Percentiles rank a stretch among this genome's conserved stretches.
phyloP scores from a whole-genome alignment of 2,888 invertebrate species.

The Timema podura region DNA sequence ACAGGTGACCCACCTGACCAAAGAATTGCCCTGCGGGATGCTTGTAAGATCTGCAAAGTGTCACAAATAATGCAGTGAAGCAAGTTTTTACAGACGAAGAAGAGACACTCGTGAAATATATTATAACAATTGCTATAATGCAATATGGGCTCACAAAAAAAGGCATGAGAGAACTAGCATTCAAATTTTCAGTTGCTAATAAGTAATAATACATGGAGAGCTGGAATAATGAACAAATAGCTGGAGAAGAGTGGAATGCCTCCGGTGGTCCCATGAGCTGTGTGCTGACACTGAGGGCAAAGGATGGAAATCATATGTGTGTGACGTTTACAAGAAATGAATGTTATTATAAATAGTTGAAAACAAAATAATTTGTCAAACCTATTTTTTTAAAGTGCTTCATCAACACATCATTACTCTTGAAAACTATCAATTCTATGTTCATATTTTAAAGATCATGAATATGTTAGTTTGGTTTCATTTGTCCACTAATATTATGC shows the following conservation, averaged over 20 bases:
- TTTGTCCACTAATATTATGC: too few species aligned
- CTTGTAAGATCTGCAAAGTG: neutral
- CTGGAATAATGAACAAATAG: neutral
- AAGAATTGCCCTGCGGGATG: neutral
- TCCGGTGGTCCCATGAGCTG: neutral
- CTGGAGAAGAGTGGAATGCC: slow-evolving; percentile 11
- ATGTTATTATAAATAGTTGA: too few species aligned
- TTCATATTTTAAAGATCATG: too few species aligned
- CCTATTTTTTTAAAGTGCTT: too few species aligned
- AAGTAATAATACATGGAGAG: neutral
- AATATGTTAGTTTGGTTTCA: too few species aligned
- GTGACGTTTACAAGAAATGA: too few species aligned
- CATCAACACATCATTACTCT: too few species aligned
- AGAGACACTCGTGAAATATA: neutral
- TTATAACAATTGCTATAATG: neutral
- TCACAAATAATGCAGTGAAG: neutral
- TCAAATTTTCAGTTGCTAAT: neutral
- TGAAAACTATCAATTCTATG: too few species aligned
- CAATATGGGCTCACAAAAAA: neutral
- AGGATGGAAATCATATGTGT: too few species aligned
- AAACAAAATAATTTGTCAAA: too few species aligned
- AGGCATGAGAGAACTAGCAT: neutral
- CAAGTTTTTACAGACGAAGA: neutral
- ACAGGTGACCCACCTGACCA: neutral
- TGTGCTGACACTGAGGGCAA: neutral